Conservation (phyloP, 2,888 invertebrate species). For the Coremacera marginata region DNA sequence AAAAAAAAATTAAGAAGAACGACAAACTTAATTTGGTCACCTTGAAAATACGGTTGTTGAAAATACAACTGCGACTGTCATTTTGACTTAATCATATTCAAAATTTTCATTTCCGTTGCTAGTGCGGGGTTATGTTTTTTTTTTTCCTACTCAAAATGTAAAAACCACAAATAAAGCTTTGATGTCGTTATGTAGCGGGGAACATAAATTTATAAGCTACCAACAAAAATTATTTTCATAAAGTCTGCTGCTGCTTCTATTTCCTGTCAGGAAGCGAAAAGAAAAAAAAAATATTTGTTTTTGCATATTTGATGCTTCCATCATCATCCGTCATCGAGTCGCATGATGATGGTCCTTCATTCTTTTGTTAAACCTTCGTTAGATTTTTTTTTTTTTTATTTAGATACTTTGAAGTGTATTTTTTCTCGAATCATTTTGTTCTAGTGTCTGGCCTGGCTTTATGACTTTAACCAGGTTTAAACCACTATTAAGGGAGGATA, state of each 20-base stretch:
- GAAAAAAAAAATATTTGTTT: background rate
- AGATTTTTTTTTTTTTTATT: too few species aligned
- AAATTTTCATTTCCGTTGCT: constrained; percentile 4
- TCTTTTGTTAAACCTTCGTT: background rate
- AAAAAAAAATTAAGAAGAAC: background rate
- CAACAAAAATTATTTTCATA: constrained; percentile 7
- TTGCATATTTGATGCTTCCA: constrained; percentile 32
- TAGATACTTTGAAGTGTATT: too few species aligned
- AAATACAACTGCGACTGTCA: background rate
- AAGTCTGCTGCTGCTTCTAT: constrained; percentile 17
- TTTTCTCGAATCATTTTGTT: too few species aligned
- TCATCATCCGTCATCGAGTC: constrained; percentile 29
- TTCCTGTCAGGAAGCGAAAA: constrained; percentile 12
- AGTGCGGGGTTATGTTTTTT: background rate
- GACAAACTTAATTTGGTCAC: background rate
- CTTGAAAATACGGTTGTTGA: too few species aligned
- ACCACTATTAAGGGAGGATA: too few species aligned
- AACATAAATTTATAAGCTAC: background rate
- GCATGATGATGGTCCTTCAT: background rate
- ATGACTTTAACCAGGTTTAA: too few species aligned
- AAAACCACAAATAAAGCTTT: background rate
- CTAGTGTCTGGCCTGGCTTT: too few species aligned
- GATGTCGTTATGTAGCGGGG: too few species aligned
- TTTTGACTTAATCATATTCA: constrained; percentile 2
- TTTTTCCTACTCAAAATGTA: too few species aligned